A percentile compares a stretch with the other conserved stretches of the same genome.
Evolutionary conservation across 2,113 vertebrate genomes (phyloP).

Genomic region (Onychorhynchus coronatus): DNA sequence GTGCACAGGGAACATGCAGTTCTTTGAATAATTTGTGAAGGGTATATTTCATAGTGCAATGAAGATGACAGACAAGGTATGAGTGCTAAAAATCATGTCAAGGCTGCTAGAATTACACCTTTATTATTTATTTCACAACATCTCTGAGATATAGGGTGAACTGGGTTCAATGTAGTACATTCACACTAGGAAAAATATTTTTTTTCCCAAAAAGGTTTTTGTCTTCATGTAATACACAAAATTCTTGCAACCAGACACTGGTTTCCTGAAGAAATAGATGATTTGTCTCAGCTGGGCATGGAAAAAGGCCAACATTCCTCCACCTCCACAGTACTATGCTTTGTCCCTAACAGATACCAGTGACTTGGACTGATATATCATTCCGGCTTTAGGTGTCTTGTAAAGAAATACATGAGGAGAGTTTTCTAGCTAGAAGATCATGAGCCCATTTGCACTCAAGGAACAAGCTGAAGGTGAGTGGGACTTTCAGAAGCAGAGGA

Average conservation of each 20-base stretch:
- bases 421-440: not conserved
- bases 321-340: not conserved
- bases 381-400: not conserved
- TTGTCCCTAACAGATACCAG: not conserved
- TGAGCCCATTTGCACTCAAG: not conserved
- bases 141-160: not conserved
- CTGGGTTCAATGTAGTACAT: not conserved
- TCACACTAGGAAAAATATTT: not conserved
- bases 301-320: not conserved
- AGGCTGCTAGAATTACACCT: not conserved
- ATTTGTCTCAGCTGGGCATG: not conserved
- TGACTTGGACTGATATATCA: not conserved
- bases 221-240: not conserved
- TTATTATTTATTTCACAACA: slow-evolving; percentile 39
- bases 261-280: not conserved
- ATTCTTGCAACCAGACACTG: not conserved
- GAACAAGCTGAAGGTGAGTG: not conserved
- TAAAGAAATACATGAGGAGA: not conserved
- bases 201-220: not conserved
- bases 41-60: not conserved
- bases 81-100: not conserved
- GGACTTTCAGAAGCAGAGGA: not conserved
- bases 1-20: not conserved
- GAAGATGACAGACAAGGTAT: not conserved
- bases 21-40: not conserved